These are phyloP conservation scores for Leucopsar rothschildi DNA, from an alignment of 2,113 vertebrate species.

Conservation along the genomic window DNA sequence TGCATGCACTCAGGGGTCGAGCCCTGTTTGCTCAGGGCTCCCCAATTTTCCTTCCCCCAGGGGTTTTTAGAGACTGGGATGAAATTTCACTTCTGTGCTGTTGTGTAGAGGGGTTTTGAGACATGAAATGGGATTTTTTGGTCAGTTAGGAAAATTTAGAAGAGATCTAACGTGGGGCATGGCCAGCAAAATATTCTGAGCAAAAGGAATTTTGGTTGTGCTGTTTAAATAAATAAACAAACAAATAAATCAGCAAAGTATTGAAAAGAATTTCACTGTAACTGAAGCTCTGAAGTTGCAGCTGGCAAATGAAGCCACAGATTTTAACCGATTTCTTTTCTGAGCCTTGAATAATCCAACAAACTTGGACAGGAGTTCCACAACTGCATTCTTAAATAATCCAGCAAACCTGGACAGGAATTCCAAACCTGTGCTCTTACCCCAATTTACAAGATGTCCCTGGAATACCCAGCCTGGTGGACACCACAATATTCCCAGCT, in stretches of 20 bases:
- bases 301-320: neutral
- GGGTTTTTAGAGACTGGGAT: neutral
- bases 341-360: neutral
- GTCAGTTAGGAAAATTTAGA: accelerated
- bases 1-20: neutral
- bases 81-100: neutral
- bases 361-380: accelerated
- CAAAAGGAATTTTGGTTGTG: neutral
- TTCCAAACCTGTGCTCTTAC: neutral
- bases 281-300: neutral
- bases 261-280: neutral
- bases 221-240: neutral
- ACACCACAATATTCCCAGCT: neutral
- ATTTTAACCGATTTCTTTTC: neutral
- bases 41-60: neutral
- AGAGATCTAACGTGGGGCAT: accelerated
- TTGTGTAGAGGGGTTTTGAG: neutral
- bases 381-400: neutral
- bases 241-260: neutral
- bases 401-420: neutral
- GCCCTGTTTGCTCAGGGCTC: neutral
- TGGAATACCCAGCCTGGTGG: neutral
- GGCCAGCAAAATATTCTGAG: neutral
- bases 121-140: neutral
- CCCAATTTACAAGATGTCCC: neutral